Percentiles rank a stretch among this genome's conserved stretches.
These are phyloP conservation scores for Syritta pipiens DNA, from an alignment of 2,888 invertebrate species.

Conservation along the genomic window DNA sequence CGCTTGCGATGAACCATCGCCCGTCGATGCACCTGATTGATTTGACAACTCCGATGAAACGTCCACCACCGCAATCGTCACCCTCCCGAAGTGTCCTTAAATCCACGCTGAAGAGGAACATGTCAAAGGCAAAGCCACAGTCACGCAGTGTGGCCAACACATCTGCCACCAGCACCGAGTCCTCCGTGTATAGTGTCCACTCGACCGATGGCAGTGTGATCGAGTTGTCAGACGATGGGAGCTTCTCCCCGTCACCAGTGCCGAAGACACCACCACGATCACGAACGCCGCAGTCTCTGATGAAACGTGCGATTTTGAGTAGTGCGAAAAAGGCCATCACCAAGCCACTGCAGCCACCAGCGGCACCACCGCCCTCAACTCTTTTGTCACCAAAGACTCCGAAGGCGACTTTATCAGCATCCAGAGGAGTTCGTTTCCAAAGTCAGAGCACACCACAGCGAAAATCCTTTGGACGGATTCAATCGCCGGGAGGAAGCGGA, in stretches of 20 bases:
- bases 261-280: constrained; percentile 71
- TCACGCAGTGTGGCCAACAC: neutral
- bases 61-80: constrained; percentile 48
- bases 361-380: neutral
- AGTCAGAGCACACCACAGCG: constrained; percentile 48
- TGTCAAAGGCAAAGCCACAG: constrained; percentile 11
- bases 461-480: constrained; percentile 20
- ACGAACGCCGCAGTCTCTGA: constrained; percentile 75
- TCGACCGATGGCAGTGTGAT: constrained; percentile 73
- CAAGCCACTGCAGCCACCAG: constrained; percentile 31
- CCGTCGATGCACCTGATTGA: constrained; percentile 77
- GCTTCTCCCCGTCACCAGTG: constrained; percentile 56
- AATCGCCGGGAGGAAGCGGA: neutral
- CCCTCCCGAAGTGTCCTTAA: constrained; percentile 51
- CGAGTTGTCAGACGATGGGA: constrained; percentile 71
- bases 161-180: constrained; percentile 24
- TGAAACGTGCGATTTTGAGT: constrained; percentile 75
- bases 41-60: constrained; percentile 75
- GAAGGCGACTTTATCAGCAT: constrained; percentile 27
- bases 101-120: constrained; percentile 30
- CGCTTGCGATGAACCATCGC: constrained; percentile 30
- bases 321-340: constrained; percentile 74
- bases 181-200: constrained; percentile 71
- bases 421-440: constrained; percentile 20
- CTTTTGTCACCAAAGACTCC: constrained; percentile 17